phyloP scores from a whole-genome alignment of 2,797 vertebrate species.

The Melanotaenia nigrans region DNA sequence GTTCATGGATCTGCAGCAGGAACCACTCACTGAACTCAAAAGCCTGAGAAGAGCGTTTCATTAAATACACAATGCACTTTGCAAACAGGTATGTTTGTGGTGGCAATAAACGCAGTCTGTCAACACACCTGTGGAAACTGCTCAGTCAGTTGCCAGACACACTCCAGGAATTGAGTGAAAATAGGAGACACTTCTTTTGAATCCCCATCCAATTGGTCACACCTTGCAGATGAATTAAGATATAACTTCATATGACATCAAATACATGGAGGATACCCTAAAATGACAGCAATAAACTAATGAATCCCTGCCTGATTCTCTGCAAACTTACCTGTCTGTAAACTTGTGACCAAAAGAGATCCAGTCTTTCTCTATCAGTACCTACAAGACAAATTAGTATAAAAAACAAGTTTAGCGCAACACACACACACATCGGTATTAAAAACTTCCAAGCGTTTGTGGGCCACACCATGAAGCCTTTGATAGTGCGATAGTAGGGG shows the following conservation, averaged over 20 bases:
- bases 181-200: constrained; percentile 95
- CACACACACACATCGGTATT: background rate
- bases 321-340: constrained; percentile 86
- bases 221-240: constrained; percentile 75
- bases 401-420: background rate
- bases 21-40: constrained; percentile 98
- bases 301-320: no score
- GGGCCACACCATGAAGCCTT: constrained; percentile 92
- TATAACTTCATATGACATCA: no score
- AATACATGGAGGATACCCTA: no score
- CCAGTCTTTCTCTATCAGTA: constrained; percentile 99
- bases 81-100: no score
- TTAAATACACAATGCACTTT: background rate
- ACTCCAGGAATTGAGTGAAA: constrained; percentile 97
- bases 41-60: constrained; percentile 67
- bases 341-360: constrained; percentile 99
- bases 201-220: constrained; percentile 95
- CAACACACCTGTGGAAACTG: constrained; percentile 88
- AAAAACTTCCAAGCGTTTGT: background rate
- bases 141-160: constrained; percentile 95
- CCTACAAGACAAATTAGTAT: constrained; percentile 75
- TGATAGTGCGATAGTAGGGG: constrained; percentile 95
- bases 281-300: no score
- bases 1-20: constrained; percentile 98
- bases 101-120: background rate